phyloP scores from a whole-genome alignment of 2,797 vertebrate species.

The Cyprinella venusta region DNA sequence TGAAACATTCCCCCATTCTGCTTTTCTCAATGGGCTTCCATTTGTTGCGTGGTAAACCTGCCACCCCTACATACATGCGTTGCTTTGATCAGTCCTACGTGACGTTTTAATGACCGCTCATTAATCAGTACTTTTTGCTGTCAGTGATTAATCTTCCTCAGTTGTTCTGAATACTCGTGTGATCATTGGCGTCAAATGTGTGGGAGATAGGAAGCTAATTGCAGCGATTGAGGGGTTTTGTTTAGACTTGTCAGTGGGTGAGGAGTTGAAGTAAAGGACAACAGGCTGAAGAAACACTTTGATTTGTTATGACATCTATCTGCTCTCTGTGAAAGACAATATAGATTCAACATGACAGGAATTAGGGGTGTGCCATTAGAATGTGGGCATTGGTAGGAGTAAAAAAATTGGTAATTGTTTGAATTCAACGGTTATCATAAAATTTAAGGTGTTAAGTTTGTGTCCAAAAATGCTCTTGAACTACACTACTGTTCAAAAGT shows the following conservation, averaged over 20 bases:
- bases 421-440: background rate
- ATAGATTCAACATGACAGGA: background rate
- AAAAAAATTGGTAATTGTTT: background rate
- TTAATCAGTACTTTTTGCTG: constrained; percentile 16
- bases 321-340: constrained; percentile 4
- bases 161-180: constrained; percentile 10
- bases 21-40: background rate
- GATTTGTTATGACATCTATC: constrained; percentile 33
- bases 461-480: too few relatives aligned
- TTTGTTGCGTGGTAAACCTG: background rate
- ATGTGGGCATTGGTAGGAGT: background rate
- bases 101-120: constrained; percentile 27
- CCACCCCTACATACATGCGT: background rate
- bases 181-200: constrained; percentile 37
- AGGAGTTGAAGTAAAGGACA: constrained; percentile 22
- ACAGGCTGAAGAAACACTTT: constrained; percentile 17
- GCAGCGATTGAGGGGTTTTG: constrained; percentile 38
- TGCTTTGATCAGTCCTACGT: constrained; percentile 48
- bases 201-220: constrained; percentile 28
- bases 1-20: background rate
- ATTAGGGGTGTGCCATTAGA: background rate
- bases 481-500: too few relatives aligned
- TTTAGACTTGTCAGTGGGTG: constrained; percentile 22
- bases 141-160: constrained; percentile 41
- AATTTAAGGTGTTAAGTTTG: background rate